phyloP scores from a whole-genome alignment of 2,113 vertebrate species.

The Tyto alba region DNA sequence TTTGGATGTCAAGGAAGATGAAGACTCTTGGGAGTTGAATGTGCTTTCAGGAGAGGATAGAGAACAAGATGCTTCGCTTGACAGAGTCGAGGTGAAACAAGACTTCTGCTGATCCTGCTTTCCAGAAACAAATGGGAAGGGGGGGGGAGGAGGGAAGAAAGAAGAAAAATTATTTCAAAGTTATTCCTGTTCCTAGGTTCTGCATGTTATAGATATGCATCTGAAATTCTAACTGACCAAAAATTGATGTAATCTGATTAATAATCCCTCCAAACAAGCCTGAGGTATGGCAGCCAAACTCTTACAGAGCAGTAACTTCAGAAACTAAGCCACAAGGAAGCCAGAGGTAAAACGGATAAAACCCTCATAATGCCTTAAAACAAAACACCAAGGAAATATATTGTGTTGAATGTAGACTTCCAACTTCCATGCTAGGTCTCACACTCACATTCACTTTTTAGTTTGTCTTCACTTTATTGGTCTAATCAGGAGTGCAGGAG shows the following conservation, averaged over 20 bases:
- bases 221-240: background rate
- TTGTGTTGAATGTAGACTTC: background rate
- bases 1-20: conserved; percentile 76
- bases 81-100: conserved; percentile 73
- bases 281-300: background rate
- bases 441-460: background rate
- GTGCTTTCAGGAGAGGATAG: conserved; percentile 79
- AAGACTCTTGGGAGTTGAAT: conserved; percentile 72
- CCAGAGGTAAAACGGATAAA: background rate
- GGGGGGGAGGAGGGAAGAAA: rapidly evolving
- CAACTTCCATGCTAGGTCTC: background rate
- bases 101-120: conserved; percentile 61
- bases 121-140: background rate
- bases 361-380: background rate
- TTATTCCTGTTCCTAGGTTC: background rate
- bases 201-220: background rate
- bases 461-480: background rate
- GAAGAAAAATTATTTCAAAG: background rate
- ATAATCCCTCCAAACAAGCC: background rate
- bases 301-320: background rate
- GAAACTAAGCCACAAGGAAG: background rate
- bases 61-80: conserved; percentile 76
- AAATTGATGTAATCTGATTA: background rate
- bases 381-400: background rate
- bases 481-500: background rate